Percentiles rank a stretch among this genome's conserved stretches.
phyloP scores from a whole-genome alignment of 2,797 vertebrate genomes.

The Acridotheres tristis region DNA sequence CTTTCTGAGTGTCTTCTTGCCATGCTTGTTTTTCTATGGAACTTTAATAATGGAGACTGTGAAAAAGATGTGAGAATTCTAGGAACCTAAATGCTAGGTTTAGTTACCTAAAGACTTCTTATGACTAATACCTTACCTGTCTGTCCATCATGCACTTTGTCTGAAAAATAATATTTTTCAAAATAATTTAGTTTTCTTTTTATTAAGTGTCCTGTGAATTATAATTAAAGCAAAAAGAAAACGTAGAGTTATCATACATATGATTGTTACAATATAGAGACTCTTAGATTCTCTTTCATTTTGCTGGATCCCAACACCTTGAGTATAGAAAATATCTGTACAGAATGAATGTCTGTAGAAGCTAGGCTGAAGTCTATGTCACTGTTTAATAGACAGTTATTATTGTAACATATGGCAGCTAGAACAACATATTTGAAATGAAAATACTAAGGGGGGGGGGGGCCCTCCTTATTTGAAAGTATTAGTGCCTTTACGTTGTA shows the following conservation, averaged over 20 bases:
- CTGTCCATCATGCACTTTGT: background rate
- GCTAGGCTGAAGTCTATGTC: background rate
- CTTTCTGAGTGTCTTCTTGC: background rate
- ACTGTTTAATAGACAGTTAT: slow-evolving; percentile 44
- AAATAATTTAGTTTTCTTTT: background rate
- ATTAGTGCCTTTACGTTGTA: slow-evolving; percentile 70
- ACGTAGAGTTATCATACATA: background rate
- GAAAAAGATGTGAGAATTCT: background rate
- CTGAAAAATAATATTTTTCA: background rate
- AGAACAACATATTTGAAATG: slow-evolving; percentile 68
- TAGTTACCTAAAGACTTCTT: background rate
- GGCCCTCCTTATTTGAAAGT: slow-evolving; percentile 71
- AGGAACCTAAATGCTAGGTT: background rate
- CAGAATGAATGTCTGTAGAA: background rate
- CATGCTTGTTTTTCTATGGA: background rate
- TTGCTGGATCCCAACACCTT: background rate
- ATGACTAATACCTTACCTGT: background rate
- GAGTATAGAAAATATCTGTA: background rate
- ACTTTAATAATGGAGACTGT: background rate
- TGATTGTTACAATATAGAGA: background rate
- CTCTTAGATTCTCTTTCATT: background rate
- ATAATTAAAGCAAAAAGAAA: slow-evolving; percentile 5
- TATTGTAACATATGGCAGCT: slow-evolving; percentile 62
- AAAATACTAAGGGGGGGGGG: slow-evolving; percentile 56
- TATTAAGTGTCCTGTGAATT: background rate